Evolutionary conservation across 2,113 vertebrate genomes (phyloP).

Genomic region (Anolis sagrei): DNA sequence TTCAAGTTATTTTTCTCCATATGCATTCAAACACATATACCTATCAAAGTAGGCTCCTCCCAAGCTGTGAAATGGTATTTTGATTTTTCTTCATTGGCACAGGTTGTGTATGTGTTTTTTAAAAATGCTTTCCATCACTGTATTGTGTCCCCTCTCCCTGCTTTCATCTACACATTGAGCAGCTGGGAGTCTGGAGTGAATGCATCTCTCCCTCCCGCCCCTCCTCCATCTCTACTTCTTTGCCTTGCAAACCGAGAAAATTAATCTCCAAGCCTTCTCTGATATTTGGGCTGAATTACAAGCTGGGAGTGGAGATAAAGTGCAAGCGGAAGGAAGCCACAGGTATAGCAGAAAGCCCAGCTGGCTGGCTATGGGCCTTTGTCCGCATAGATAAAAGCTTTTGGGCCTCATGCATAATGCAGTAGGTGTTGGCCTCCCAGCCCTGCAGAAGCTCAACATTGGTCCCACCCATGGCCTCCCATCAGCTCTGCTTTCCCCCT

Average conservation of each 20-base stretch:
- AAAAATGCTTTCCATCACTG: constrained; percentile 45
- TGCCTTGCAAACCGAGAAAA: constrained; percentile 75
- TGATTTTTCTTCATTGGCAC: background rate
- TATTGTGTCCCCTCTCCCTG: constrained; percentile 29
- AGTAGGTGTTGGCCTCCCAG: constrained; percentile 38
- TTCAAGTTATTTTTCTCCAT: background rate
- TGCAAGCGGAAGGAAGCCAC: constrained; percentile 52
- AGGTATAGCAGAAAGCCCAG: constrained; percentile 58
- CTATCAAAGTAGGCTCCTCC: background rate
- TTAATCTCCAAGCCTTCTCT: constrained; percentile 75
- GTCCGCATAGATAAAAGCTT: constrained; percentile 67
- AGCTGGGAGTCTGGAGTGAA: constrained; percentile 59
- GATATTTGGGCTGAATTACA: constrained; percentile 77
- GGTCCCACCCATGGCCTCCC: background rate
- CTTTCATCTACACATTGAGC: constrained; percentile 57
- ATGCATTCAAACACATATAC: background rate
- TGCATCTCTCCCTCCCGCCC: background rate
- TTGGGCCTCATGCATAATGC: constrained; percentile 73
- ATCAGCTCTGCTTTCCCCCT: constrained; percentile 6
- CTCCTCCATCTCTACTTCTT: constrained; percentile 40
- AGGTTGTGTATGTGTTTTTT: constrained; percentile 34
- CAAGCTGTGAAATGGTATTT: constrained; percentile 20
- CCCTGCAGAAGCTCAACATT: background rate
- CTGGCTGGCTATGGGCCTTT: constrained; percentile 62
- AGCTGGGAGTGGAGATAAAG: constrained; percentile 78